These are phyloP conservation scores for Epizoanthus rinbou DNA, from an alignment of 92 coral and sea anemone genomes.

Conservation along the genomic window DNA sequence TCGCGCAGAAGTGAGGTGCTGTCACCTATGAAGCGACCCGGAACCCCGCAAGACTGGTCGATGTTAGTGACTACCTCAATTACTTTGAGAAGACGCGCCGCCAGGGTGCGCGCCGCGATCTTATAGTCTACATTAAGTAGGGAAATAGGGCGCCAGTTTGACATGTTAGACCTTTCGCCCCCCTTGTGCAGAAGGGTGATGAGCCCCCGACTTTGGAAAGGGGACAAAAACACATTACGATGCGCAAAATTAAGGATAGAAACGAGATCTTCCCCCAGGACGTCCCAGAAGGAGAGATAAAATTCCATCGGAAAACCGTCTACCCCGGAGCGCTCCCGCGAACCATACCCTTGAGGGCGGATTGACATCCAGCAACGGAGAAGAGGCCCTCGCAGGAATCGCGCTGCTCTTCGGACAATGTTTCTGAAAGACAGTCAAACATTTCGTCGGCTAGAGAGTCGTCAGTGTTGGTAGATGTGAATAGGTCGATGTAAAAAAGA, in stretches of 20 bases:
- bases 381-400: not conserved
- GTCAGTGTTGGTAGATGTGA: not conserved
- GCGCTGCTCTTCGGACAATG: not conserved
- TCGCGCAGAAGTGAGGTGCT: no score
- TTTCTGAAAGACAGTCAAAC: not conserved
- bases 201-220: not conserved
- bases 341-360: not conserved
- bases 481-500: not conserved
- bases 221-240: not conserved
- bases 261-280: not conserved
- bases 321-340: not conserved
- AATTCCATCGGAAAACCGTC: not conserved
- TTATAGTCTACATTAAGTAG: conserved; percentile 8
- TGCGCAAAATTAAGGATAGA: not conserved
- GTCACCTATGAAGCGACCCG: no score
- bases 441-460: not conserved
- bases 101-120: not conserved
- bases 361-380: not conserved
- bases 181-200: not conserved
- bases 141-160: not conserved
- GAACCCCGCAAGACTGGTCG: no score
- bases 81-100: no score
- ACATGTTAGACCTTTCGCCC: not conserved
- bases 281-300: not conserved
- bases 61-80: no score